Percentiles rank a stretch among this genome's conserved stretches.
These are phyloP conservation scores for Gallinago paraguaiae DNA, from an alignment of 2,113 vertebrate genomes.

Conservation along the genomic window DNA sequence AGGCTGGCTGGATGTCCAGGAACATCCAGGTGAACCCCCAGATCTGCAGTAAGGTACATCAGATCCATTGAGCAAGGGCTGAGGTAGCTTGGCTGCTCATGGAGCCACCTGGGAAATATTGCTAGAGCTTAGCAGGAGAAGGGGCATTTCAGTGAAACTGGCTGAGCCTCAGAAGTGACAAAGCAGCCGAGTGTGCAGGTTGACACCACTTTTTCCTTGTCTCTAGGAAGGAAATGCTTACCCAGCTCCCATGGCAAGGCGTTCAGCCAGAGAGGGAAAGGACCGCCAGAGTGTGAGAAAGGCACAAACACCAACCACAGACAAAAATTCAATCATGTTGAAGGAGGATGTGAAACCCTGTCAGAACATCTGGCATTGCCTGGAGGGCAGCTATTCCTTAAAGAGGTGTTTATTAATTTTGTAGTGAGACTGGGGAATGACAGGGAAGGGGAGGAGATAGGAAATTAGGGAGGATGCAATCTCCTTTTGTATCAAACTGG, in stretches of 20 bases:
- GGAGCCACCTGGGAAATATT: neutral
- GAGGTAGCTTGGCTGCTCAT: neutral
- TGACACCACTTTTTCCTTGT: neutral
- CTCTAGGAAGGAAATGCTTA: neutral
- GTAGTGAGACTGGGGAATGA: neutral
- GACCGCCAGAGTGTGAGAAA: neutral
- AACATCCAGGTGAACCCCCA: neutral
- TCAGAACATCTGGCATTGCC: neutral
- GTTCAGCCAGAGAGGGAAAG: neutral
- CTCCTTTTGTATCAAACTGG: neutral
- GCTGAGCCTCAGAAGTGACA: neutral
- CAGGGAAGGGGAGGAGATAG: neutral
- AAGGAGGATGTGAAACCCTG: neutral
- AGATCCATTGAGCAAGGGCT: neutral
- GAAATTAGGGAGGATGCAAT: neutral
- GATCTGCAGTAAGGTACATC: neutral
- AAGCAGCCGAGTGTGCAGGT: neutral
- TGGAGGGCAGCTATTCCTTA: conserved; percentile 2
- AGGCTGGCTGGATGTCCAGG: neutral
- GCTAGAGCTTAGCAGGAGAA: neutral
- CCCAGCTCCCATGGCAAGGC: neutral
- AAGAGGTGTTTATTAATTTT: conserved; percentile 10
- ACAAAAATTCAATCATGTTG: neutral
- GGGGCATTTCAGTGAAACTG: neutral
- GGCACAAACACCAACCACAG: neutral